These are phyloP conservation scores for Stenolophus ochropezus DNA, from an alignment of 2,888 invertebrate genomes.

Conservation along the genomic window DNA sequence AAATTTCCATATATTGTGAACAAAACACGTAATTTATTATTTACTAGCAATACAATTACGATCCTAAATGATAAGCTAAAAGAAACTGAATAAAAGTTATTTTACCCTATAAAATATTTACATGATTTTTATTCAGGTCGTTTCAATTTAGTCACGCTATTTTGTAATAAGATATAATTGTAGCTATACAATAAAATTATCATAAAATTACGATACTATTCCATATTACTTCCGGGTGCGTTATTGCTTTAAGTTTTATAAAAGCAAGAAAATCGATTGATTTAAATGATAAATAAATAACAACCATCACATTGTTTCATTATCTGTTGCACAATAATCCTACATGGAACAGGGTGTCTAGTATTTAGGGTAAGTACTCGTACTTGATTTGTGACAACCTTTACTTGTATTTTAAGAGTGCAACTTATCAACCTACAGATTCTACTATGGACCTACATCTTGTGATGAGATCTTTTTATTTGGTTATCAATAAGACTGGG, in stretches of 20 bases:
- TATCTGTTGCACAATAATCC: too few species aligned
- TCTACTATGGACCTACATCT: too few species aligned
- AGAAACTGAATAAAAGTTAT: constrained; percentile 14
- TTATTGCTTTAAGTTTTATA: neutral
- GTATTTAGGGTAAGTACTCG: too few species aligned
- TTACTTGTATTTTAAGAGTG: too few species aligned
- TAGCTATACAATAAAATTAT: constrained; percentile 24
- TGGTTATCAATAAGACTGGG: too few species aligned
- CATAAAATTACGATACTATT: constrained; percentile 9
- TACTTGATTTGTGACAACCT: too few species aligned
- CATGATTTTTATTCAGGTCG: constrained; percentile 42
- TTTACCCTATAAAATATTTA: constrained; percentile 42
- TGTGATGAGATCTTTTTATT: too few species aligned
- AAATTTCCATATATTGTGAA: neutral
- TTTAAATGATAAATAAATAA: too few species aligned
- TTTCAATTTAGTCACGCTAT: constrained; percentile 43
- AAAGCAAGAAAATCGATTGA: too few species aligned
- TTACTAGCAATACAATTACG: constrained; percentile 18
- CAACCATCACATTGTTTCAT: too few species aligned
- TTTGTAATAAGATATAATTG: constrained; percentile 41
- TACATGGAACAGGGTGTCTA: too few species aligned
- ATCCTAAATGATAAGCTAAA: constrained; percentile 24
- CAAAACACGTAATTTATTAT: constrained; percentile 6
- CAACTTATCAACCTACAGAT: too few species aligned
- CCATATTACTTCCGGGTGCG: neutral